Base-by-base conservation (phyloP, 1,140 invertebrate genomes). In the Diachasmimorpha longicaudata region DNA sequence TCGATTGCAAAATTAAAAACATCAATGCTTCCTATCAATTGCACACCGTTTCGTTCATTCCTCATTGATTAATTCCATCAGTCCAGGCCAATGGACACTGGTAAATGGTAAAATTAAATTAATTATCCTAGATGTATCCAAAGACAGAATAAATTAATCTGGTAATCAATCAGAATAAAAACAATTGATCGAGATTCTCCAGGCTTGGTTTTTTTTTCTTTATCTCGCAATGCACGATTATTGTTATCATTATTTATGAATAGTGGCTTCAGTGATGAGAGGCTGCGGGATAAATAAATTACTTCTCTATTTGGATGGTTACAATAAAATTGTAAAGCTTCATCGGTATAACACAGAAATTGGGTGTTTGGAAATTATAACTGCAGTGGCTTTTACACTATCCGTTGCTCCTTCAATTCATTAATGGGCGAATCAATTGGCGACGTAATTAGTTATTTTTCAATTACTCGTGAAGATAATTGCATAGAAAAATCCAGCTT, bases 1-100 rank as follows among this genome's bases (percentile, higher is more conserved):
- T 70, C 76, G 42, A 55, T 73, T 58, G 48, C 48, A 52, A 52
- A 52, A 58, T 46, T 13, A 13, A 23, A 68, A 77, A 72, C n/a
- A 66, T 74, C 74, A 63, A 42, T 67, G 3, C 16, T 72, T 19
- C 42, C 5, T 19, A 31, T 31, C 6, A 31, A 31, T 31, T 31
- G 2, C 31, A 31, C 6, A 3, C 6, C 31, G 6, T 6, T 31
- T 6, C 6, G 2, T 25, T 8, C 5, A 52, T 52, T 55, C 37
- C 42, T 21, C 58, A 71, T 75, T 75, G 48, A 55, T 55, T 55
- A 31, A 31, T 31, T 6, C 2, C 6, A 31, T 55, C 48, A 21
- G 14, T 16, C 48, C 48, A 55, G 48, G 48, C n/a, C n/a, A 6
- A 52, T 4, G 14, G n/a, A n/a, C 48, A 52, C 16, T 16, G n/a